These are phyloP conservation scores for Seriola aureovittata DNA, from an alignment of 2,113 vertebrate genomes.

Conservation along the genomic window DNA sequence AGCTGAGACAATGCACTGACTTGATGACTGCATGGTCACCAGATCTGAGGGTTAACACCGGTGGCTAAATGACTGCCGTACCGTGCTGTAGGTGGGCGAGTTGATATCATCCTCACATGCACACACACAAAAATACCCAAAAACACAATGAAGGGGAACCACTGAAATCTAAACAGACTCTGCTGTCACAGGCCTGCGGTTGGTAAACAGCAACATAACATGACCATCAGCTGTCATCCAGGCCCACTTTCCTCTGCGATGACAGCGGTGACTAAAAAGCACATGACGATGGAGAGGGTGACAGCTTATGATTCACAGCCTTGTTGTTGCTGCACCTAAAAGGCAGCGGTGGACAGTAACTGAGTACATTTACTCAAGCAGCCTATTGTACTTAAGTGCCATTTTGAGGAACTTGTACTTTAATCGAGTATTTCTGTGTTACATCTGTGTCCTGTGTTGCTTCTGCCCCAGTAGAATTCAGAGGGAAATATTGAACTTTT, in stretches of 20 bases:
- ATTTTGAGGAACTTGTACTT: neutral
- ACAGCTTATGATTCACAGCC: slow-evolving; percentile 52
- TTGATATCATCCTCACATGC: slow-evolving; percentile 45
- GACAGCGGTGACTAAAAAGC: slow-evolving; percentile 45
- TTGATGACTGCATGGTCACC: slow-evolving; percentile 56
- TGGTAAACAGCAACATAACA: slow-evolving; percentile 46
- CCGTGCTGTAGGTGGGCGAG: slow-evolving; percentile 25
- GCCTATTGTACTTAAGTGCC: neutral
- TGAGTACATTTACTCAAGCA: neutral
- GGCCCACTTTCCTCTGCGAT: slow-evolving; percentile 13
- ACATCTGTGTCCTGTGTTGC: neutral
- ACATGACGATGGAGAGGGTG: slow-evolving; percentile 51
- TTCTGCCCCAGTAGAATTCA: neutral
- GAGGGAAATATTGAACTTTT: no score
- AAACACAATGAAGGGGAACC: neutral
- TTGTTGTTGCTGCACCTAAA: slow-evolving; percentile 10
- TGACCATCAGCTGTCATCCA: slow-evolving; percentile 60
- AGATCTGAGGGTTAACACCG: slow-evolving; percentile 37
- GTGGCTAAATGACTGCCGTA: slow-evolving; percentile 29
- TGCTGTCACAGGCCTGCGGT: slow-evolving; percentile 28
- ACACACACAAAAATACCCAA: slow-evolving; percentile 12
- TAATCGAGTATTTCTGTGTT: neutral
- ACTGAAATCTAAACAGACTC: slow-evolving; percentile 10
- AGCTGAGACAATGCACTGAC: slow-evolving; percentile 24
- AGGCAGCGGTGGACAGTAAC: neutral